Percentiles rank a stretch among this genome's conserved stretches.
phyloP scores from a whole-genome alignment of 1,140 invertebrate genomes.

The Drosophila littoralis region DNA sequence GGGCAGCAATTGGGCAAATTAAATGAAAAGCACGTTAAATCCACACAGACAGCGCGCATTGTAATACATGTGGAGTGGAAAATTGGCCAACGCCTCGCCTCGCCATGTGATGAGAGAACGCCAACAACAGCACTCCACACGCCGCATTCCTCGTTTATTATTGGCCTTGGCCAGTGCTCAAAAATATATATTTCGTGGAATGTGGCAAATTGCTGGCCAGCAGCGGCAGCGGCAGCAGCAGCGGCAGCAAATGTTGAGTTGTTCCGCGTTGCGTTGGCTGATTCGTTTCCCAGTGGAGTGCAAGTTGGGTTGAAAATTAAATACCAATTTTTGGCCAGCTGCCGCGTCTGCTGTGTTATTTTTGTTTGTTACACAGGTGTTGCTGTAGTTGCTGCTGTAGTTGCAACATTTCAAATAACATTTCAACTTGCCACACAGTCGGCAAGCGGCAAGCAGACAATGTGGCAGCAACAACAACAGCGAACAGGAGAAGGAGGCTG shows the following conservation, averaged over 20 bases:
- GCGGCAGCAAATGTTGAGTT: conserved; percentile 24
- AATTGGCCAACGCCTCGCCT: conserved; percentile 13
- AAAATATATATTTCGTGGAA: conserved; percentile 60
- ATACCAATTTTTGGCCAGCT: conserved; percentile 77
- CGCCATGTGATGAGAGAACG: not conserved
- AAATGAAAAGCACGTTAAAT: conserved; percentile 48
- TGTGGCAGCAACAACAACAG: conserved; percentile 53
- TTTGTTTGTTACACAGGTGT: conserved; percentile 28
- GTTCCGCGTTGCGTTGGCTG: conserved; percentile 25
- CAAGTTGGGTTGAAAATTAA: conserved; percentile 80
- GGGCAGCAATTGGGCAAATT: conserved; percentile 37
- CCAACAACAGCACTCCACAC: not conserved
- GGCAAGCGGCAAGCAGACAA: conserved; percentile 62
- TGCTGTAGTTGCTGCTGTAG: conserved; percentile 39
- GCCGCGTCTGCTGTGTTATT: conserved; percentile 42
- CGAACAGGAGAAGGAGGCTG: conserved; percentile 21
- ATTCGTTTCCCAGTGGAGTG: conserved; percentile 64
- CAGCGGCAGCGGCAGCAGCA: conserved; percentile 29
- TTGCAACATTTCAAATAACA: conserved; percentile 82
- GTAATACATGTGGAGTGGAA: not conserved
- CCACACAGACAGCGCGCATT: conserved; percentile 3
- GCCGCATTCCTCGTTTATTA: conserved; percentile 32
- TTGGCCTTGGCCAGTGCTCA: conserved; percentile 37
- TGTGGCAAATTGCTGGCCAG: conserved; percentile 65
- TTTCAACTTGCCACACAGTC: conserved; percentile 66